Evolutionary conservation across 2,797 vertebrate genomes (phyloP).

Genomic region (Onychomys leucogaster): DNA sequence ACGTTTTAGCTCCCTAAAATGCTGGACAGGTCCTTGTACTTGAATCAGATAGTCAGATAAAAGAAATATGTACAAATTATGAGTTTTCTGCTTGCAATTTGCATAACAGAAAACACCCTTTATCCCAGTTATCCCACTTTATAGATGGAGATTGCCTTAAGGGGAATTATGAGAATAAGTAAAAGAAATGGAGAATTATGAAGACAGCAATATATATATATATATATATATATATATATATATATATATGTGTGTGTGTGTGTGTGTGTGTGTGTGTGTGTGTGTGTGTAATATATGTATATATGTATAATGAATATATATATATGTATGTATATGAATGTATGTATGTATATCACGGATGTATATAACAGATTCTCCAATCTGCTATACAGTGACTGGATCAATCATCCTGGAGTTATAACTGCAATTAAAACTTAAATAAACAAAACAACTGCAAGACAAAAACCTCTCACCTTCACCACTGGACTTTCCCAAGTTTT

Average conservation of each 20-base stretch:
- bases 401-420: background rate
- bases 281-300: too few relatives aligned
- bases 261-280: too few relatives aligned
- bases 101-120: background rate
- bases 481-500: background rate
- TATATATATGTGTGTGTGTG: too few relatives aligned
- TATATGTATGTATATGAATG: background rate
- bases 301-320: too few relatives aligned
- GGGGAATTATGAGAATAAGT: background rate
- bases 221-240: background rate
- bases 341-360: background rate
- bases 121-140: background rate
- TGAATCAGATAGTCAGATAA: background rate
- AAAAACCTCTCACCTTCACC: background rate
- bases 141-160: background rate
- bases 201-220: background rate
- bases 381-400: background rate
- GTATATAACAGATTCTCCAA: too few relatives aligned
- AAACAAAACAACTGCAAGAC: background rate
- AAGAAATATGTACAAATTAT: background rate
- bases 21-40: background rate
- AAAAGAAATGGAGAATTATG: background rate
- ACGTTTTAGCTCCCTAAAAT: background rate
- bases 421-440: background rate
- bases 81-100: background rate